These are phyloP conservation scores for Drusus annulatus DNA, from an alignment of 1,140 invertebrate species.

Conservation along the genomic window DNA sequence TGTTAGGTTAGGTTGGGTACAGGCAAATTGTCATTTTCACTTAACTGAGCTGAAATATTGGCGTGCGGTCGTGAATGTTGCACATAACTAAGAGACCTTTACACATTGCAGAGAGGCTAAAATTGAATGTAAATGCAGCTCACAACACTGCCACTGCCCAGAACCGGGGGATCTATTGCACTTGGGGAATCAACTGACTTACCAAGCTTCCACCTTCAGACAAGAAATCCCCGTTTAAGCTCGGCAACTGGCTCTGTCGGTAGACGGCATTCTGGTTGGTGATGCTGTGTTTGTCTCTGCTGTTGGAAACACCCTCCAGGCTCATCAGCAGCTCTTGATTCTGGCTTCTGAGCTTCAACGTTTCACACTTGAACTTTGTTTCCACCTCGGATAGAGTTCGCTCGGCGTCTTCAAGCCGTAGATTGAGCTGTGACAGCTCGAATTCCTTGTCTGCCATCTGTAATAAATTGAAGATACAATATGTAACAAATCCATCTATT, in stretches of 20 bases:
- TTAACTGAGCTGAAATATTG: too few relatives aligned
- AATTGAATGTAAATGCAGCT: too few relatives aligned
- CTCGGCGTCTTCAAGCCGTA: slow-evolving; percentile 78
- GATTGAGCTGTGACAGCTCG: slow-evolving; percentile 78
- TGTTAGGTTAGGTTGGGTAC: too few relatives aligned
- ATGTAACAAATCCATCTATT: not conserved
- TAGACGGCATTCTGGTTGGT: slow-evolving; percentile 58
- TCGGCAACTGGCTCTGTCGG: slow-evolving; percentile 64
- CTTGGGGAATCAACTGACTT: slow-evolving; percentile 44
- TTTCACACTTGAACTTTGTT: slow-evolving; percentile 70
- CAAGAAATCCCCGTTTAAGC: slow-evolving; percentile 69
- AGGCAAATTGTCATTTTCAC: too few relatives aligned
- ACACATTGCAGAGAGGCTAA: too few relatives aligned
- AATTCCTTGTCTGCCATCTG: slow-evolving; percentile 83
- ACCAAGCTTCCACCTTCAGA: slow-evolving; percentile 70
- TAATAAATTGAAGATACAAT: slow-evolving; percentile 58
- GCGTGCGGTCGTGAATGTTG: too few relatives aligned
- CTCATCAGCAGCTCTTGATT: slow-evolving; percentile 70
- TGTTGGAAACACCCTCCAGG: slow-evolving; percentile 65
- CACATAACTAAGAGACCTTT: too few relatives aligned
- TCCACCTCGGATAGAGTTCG: slow-evolving; percentile 76
- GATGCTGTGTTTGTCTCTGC: slow-evolving; percentile 61
- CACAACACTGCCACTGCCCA: too few relatives aligned
- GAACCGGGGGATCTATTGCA: too few relatives aligned
- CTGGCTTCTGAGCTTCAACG: slow-evolving; percentile 71